These are phyloP conservation scores for Halyomorpha halys DNA, from an alignment of 1,140 invertebrate species.

Conservation along the genomic window DNA sequence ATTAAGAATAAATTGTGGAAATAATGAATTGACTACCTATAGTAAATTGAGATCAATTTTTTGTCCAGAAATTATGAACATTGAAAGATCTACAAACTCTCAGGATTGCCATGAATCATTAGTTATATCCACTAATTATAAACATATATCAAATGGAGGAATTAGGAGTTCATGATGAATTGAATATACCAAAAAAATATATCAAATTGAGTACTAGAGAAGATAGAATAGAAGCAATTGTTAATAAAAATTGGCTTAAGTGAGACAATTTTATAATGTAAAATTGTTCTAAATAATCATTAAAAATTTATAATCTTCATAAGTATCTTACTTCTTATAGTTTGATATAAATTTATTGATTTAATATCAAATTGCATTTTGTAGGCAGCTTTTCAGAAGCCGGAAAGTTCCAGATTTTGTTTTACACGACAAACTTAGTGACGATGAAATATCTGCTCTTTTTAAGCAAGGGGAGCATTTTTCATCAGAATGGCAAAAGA, in stretches of 20 bases:
- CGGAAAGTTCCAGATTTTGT: constrained; percentile 37
- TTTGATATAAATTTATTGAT: no score
- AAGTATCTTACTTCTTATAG: no score
- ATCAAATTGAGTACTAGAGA: constrained; percentile 44
- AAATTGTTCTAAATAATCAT: background rate
- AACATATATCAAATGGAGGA: background rate
- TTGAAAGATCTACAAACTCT: no score
- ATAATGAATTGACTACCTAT: no score
- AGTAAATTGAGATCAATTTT: no score
- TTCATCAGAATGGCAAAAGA: constrained; percentile 46
- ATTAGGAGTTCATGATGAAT: constrained; percentile 20
- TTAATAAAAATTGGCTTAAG: constrained; percentile 55
- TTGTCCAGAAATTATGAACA: no score
- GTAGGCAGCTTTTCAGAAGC: constrained; percentile 42
- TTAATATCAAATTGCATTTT: constrained; percentile 20
- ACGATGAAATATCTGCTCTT: constrained; percentile 43
- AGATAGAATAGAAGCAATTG: constrained; percentile 47
- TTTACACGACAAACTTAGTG: constrained; percentile 34
- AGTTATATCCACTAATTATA: background rate
- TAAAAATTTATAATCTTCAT: no score
- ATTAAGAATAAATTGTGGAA: no score
- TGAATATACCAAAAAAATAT: constrained; percentile 47
- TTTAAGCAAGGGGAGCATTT: constrained; percentile 45
- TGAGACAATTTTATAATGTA: constrained; percentile 32
- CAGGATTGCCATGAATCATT: no score